phyloP scores from a whole-genome alignment of 2,797 vertebrate species.

The Sus cebifrons region DNA sequence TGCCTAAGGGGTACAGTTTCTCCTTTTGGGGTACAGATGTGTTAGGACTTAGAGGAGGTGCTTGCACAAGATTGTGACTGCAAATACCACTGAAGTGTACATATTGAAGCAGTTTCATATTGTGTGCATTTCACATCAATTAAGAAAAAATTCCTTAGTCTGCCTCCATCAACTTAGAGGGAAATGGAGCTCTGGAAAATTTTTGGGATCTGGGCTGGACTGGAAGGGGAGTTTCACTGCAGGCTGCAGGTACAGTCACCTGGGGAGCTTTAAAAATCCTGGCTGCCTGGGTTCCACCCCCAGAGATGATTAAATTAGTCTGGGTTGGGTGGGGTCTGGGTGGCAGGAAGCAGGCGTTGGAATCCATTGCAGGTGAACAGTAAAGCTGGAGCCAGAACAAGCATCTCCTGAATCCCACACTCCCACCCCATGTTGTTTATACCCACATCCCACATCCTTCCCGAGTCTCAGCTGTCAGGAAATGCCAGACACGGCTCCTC shows the following conservation, averaged over 20 bases:
- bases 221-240: no score
- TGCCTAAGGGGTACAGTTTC: accelerated
- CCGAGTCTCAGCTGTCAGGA: not conserved
- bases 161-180: not conserved
- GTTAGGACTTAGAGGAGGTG: not conserved
- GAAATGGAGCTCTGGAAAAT: not conserved
- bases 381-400: not conserved
- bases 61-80: no score
- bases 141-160: not conserved
- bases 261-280: not conserved
- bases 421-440: not conserved
- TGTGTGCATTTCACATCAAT: not conserved
- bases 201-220: not conserved
- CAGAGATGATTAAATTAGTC: not conserved
- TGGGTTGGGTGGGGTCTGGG: not conserved
- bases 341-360: not conserved
- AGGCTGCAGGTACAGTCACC: no score
- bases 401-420: not conserved
- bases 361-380: accelerated
- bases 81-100: no score
- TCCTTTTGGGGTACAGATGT: not conserved
- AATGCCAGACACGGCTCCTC: not conserved
- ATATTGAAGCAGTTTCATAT: not conserved
- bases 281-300: no score
- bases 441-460: accelerated